phyloP scores from a whole-genome alignment of 2,888 invertebrate species.

The Morpho helenor region DNA sequence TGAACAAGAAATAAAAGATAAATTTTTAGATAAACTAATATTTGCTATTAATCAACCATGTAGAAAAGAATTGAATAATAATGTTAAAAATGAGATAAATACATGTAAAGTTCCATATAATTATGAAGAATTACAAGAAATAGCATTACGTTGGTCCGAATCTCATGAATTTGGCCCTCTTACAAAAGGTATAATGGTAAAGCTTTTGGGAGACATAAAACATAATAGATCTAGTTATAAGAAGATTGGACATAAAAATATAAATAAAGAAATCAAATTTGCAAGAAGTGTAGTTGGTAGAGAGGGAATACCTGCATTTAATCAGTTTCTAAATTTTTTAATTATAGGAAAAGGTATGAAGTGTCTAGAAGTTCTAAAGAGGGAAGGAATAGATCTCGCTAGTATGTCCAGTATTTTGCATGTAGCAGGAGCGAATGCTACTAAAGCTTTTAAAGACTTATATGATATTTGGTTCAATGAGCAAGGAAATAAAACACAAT shows the following conservation, averaged over 20 bases:
- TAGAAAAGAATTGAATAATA: constrained; percentile 24
- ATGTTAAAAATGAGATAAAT: constrained; percentile 24
- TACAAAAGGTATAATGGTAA: constrained; percentile 27
- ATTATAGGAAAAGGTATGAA: constrained; percentile 35
- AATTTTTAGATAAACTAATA: constrained; percentile 29
- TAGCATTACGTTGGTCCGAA: constrained; percentile 38
- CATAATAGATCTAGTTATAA: constrained; percentile 31
- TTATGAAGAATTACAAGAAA: constrained; percentile 35
- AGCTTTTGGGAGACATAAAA: constrained; percentile 32
- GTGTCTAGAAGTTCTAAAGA: constrained; percentile 21
- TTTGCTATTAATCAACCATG: constrained; percentile 20
- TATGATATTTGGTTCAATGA: constrained; percentile 36
- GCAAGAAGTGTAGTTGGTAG: constrained; percentile 41
- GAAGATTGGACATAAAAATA: constrained; percentile 10
- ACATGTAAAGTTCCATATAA: constrained; percentile 28
- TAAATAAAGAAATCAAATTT: constrained; percentile 36
- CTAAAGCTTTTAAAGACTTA: constrained; percentile 31
- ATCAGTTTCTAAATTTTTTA: constrained; percentile 43
- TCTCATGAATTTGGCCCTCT: constrained; percentile 31
- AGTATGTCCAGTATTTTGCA: constrained; percentile 34
- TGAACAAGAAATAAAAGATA: constrained; percentile 26
- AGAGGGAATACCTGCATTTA: constrained; percentile 39
- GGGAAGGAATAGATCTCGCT: constrained; percentile 22
- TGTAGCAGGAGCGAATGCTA: constrained; percentile 25
- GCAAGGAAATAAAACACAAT: constrained; percentile 28